A percentile compares a stretch with the other conserved stretches of the same genome.
phyloP scores from a whole-genome alignment of 1,140 invertebrate genomes.

The Asobara japonica region DNA sequence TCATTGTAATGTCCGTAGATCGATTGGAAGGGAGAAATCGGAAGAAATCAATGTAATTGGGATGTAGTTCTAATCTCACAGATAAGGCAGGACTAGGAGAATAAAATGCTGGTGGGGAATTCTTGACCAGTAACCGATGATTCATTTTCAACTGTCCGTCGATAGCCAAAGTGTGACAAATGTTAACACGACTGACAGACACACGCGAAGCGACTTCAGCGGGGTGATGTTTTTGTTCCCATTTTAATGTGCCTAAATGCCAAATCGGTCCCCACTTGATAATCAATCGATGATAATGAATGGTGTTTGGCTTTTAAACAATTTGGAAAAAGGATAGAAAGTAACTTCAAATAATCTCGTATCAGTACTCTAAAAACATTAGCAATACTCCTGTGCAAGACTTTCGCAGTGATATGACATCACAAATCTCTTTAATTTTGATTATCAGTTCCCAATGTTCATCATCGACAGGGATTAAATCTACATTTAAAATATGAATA shows the following conservation, averaged over 20 bases:
- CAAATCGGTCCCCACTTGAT: background rate
- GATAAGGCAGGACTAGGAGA: no score
- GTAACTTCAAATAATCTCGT: conserved; percentile 19
- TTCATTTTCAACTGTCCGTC: background rate
- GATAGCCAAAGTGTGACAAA: background rate
- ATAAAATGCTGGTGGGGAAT: no score
- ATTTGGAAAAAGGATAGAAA: background rate
- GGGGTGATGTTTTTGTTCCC: background rate
- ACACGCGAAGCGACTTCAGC: background rate
- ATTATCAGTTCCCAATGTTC: background rate
- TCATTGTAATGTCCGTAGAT: no score
- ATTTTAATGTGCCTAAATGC: background rate
- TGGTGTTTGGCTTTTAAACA: background rate
- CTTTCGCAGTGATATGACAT: background rate
- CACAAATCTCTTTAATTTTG: background rate
- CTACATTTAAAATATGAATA: background rate
- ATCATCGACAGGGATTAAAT: conserved; percentile 7
- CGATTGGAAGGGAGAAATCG: no score
- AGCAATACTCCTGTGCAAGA: background rate
- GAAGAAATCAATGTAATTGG: no score
- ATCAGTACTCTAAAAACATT: background rate
- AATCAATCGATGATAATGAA: background rate
- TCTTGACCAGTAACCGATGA: background rate
- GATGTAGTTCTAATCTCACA: no score
- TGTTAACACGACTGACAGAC: background rate